A percentile compares a stretch with the other conserved stretches of the same genome.
Conservation (phyloP, 2,797 vertebrate species). For the Melanotaenia boesemani region DNA sequence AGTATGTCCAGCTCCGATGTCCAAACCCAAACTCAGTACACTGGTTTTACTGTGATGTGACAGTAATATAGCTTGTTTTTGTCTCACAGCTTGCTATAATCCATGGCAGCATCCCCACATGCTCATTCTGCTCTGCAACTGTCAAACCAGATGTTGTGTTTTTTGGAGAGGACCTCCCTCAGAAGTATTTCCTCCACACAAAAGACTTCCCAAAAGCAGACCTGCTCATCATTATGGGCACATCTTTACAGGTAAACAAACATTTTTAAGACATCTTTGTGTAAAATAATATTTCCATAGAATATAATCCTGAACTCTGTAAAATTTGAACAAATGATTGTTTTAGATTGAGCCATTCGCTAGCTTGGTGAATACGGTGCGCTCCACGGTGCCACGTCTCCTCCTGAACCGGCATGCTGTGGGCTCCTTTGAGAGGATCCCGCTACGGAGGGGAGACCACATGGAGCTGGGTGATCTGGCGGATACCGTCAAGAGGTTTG, state of each 20-base stretch:
- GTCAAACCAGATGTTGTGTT: conserved; percentile 87
- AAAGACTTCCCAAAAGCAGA: conserved; percentile 86
- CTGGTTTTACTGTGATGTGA: background rate
- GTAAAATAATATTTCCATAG: fast-evolving
- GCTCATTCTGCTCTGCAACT: conserved; percentile 83
- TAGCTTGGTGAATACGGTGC: conserved; percentile 85
- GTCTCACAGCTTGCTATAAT: conserved; percentile 76
- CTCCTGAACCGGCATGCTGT: conserved; percentile 84
- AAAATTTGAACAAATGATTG: background rate
- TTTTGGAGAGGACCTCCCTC: conserved; percentile 87
- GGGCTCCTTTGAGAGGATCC: conserved; percentile 80
- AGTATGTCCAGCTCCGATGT: conserved; percentile 56
- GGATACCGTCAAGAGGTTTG: conserved; percentile 75
- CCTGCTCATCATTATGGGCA: conserved; percentile 87
- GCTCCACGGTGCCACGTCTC: conserved; percentile 81
- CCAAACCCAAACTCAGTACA: no score
- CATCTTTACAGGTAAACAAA: conserved; percentile 80
- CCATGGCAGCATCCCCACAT: conserved; percentile 77
- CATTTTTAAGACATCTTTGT: background rate
- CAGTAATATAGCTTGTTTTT: background rate
- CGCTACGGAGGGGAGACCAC: conserved; percentile 78
- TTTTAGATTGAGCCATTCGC: conserved; percentile 86
- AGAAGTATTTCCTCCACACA: conserved; percentile 83
- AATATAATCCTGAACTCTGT: background rate
- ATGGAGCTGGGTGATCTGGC: conserved; percentile 83